Base-by-base conservation (phyloP, 2,797 vertebrate species). In the Allobates femoralis region DNA sequence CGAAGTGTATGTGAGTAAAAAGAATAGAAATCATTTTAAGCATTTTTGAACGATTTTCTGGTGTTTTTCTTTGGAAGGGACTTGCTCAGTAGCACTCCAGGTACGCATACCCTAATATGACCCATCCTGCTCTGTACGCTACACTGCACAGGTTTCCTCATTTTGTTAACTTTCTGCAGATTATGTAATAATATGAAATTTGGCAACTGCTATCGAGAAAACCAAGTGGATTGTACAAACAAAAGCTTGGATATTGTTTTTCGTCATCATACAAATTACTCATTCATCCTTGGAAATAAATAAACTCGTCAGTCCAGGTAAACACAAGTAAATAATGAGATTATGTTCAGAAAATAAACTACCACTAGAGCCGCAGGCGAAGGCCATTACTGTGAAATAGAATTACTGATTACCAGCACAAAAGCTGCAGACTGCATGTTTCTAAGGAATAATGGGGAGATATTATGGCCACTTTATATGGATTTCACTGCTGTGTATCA, bases 221-320 rank as follows among this genome's bases (percentile, higher is more conserved):
- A 78, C 69, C 81, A 41, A 28, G 8, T 37, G 32, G n/a, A 28
- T 19, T 69, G 34, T 56, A 19, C 8, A 58, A 58, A 56, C 50
- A 75, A 5, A 41, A 58, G 23, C 28, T 5, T 81, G 11, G 23
- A 32, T 56, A 19, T 26, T 26, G 6, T 32, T n/a, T 12, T 53
- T 56, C 23, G 37, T n/a, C 37, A 26, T 14, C 10, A 12, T 34
- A 50, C 10, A 71, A 37, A 41, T 41, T 64, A 82, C 53, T 82
- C 32, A 83, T 83, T n/a, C 81, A 58, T 58, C 67, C 21, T 69
- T 58, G 34, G 23, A 73, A 23, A 67, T 82, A 67, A 69, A 53
- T 81, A 37, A 34, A 50, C 64, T 55, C 2, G n/a, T 11, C 21
- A 1, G 28, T 32, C 64, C 51, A 81, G 19, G 64, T 15, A 53